Evolutionary conservation across 2,113 vertebrate genomes (phyloP).

Genomic region (Dicerorhinus sumatrensis): DNA sequence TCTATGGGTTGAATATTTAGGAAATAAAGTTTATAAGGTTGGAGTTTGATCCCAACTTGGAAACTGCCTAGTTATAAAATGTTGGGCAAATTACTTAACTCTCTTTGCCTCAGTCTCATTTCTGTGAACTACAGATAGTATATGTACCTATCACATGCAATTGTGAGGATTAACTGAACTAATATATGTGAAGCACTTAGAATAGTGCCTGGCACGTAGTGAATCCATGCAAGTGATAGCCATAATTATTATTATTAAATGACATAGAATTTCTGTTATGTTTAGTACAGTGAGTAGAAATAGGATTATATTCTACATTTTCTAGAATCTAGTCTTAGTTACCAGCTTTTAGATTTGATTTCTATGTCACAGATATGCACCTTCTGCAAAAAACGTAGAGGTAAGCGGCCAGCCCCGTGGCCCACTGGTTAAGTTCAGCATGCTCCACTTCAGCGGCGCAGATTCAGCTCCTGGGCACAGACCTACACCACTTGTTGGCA

Average conservation of each 20-base stretch:
- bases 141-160: neutral
- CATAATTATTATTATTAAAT: conserved; percentile 31
- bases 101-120: neutral
- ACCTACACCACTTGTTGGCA: too few species aligned
- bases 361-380: neutral
- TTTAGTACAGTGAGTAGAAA: conserved; percentile 63
- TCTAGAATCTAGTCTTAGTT: neutral
- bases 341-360: conserved; percentile 7
- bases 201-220: neutral
- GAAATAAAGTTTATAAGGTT: conserved; percentile 26
- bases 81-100: neutral
- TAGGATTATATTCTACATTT: conserved; percentile 13
- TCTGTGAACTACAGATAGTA: neutral
- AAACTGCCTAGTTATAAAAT: neutral
- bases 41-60: neutral
- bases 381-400: neutral
- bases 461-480: too few species aligned
- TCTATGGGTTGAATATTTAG: neutral
- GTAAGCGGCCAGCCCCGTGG: too few species aligned
- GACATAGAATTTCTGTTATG: conserved; percentile 14
- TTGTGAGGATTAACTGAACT: neutral
- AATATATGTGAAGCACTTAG: neutral
- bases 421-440: too few species aligned
- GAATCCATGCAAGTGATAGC: neutral
- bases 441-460: too few species aligned